Base-by-base conservation (phyloP, 2,888 invertebrate genomes). In the Tetramorium bicarinatum region DNA sequence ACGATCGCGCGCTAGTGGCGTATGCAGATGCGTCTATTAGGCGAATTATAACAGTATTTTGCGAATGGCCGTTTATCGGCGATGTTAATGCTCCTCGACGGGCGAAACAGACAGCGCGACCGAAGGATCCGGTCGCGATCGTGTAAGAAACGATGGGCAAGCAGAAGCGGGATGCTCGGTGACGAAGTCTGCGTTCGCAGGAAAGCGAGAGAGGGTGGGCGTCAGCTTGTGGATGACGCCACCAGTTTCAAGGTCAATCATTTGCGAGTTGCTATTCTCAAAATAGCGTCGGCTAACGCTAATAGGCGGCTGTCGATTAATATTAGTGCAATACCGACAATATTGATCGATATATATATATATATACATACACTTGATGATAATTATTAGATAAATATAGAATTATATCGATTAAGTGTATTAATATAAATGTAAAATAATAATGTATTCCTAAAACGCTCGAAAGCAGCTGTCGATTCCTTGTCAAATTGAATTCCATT, bases 31-130 rank as follows among this genome's bases (percentile, higher is more conserved):
- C 71, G 81, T 87, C 84, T 87, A 87, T 87, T 79, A 75, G 56
- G 74, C 41, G 71, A 87, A 85, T 87, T 85, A 74, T 85, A 88
- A 89, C 87, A 83, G 88, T 85, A 88, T 13, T 13, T 62, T 49
- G 82, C 79, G 76, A 44, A 79, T 49, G 18, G 47, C 56, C 71
- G 71, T 77, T 66, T 25, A n/a, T 54, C 67, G 66, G 29, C 18
- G 77, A 77, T 44, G 54, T 59, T 72, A 34, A 72, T 72, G 72
- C 72, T 11, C 47, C 34, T 18, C 72, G 34, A 71, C 44, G 69
- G 34, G 34, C 72, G 71, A 59, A 38, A 34, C 56, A 56, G 15
- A 64, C 67, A 67, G 29, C n/a, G 47, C 66, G 38, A 38, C 41
- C 49, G 66, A 66, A 38, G 25, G 52, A 66, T 67, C 41, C 66